A percentile compares a stretch with the other conserved stretches of the same genome.
These are phyloP conservation scores for Prionailurus viverrinus DNA, from an alignment of 2,113 vertebrate species.

Conservation along the genomic window DNA sequence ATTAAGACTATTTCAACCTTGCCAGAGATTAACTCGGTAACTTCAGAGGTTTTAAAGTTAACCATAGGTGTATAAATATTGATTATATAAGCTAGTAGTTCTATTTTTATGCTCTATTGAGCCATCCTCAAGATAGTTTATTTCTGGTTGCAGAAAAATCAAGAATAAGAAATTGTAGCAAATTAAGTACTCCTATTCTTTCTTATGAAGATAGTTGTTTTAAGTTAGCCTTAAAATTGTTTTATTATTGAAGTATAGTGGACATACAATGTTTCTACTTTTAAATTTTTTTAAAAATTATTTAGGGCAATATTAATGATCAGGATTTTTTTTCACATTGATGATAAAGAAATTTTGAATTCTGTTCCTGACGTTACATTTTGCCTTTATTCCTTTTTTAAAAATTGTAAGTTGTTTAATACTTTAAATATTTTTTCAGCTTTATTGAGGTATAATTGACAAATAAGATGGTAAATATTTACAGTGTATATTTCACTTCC, in stretches of 20 bases:
- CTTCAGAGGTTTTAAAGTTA: background rate
- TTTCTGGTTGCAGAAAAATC: background rate
- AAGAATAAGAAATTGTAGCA: background rate
- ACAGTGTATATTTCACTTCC: background rate
- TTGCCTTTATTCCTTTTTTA: background rate
- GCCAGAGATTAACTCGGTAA: background rate
- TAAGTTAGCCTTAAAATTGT: conserved; percentile 35
- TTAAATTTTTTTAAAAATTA: background rate
- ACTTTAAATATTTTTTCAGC: background rate
- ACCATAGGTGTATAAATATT: background rate
- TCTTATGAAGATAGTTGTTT: conserved; percentile 27
- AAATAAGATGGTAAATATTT: background rate
- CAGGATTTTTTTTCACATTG: background rate
- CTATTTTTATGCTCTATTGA: background rate
- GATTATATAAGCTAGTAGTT: background rate
- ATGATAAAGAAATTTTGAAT: conserved; percentile 59
- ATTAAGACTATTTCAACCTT: background rate
- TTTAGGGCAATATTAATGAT: background rate
- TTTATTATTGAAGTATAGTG: background rate
- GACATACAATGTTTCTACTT: background rate
- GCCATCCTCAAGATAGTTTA: background rate
- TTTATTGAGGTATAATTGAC: background rate
- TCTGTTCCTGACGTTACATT: background rate
- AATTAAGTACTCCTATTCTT: background rate
- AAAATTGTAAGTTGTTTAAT: background rate